A percentile compares a stretch with the other conserved stretches of the same genome.
Evolutionary conservation across 2,113 vertebrate species (phyloP).

Genomic region (Catharus bicknelli): DNA sequence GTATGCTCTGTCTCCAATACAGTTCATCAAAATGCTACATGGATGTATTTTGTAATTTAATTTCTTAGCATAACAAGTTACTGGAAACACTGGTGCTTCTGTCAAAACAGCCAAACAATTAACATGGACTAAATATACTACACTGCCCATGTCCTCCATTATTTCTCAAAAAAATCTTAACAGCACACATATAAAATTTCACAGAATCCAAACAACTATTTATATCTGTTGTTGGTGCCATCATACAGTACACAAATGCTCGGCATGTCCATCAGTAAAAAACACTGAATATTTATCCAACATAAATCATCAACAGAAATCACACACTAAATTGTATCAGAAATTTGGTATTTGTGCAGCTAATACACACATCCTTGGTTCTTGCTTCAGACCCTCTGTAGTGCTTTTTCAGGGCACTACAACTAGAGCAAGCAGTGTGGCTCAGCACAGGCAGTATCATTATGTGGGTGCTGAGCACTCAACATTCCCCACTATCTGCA

Average conservation of each 20-base stretch:
- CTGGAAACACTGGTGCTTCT: background rate
- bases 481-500: background rate
- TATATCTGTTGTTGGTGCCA: background rate
- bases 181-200: background rate
- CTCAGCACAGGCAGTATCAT: background rate
- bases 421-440: rapidly evolving
- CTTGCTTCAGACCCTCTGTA: background rate
- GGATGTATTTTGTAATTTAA: background rate
- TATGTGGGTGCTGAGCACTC: background rate
- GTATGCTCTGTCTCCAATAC: background rate
- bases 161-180: background rate
- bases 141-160: background rate
- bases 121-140: background rate
- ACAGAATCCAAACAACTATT: background rate
- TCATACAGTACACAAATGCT: background rate
- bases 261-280: background rate
- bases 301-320: background rate
- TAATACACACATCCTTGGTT: background rate
- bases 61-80: background rate
- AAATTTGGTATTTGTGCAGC: background rate
- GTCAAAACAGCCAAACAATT: background rate
- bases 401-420: background rate
- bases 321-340: background rate
- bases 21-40: background rate
- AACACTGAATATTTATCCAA: background rate